These are phyloP conservation scores for Megastigmus dorsalis DNA, from an alignment of 2,888 invertebrate species.

Conservation along the genomic window DNA sequence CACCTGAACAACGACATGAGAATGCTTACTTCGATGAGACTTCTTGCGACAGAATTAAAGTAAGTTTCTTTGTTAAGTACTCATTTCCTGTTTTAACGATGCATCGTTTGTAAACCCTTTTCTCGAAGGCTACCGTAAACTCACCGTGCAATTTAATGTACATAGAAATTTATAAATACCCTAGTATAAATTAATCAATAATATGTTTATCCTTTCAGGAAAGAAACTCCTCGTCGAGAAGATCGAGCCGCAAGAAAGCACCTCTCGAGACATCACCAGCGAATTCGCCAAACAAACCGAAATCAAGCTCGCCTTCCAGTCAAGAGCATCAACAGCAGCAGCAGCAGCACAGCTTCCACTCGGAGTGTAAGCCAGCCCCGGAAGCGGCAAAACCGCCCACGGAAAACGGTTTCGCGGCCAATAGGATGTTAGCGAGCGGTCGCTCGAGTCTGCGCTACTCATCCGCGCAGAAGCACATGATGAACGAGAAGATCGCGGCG, in stretches of 20 bases:
- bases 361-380: slow-evolving; percentile 26
- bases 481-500: slow-evolving; percentile 73
- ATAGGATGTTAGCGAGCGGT: slow-evolving; percentile 51
- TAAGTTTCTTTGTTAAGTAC: neutral
- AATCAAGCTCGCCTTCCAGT: slow-evolving; percentile 56
- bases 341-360: slow-evolving; percentile 55
- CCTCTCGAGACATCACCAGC: slow-evolving; percentile 60
- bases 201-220: slow-evolving; percentile 52
- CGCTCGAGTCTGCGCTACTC: slow-evolving; percentile 72
- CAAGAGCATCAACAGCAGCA: slow-evolving; percentile 59
- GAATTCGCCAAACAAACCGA: slow-evolving; percentile 59
- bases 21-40: slow-evolving; percentile 30
- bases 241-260: slow-evolving; percentile 64
- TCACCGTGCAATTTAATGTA: neutral
- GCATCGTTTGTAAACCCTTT: neutral
- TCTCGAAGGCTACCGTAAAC: too few species aligned
- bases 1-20: slow-evolving; percentile 47
- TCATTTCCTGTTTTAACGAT: neutral
- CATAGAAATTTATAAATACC: slow-evolving; percentile 59
- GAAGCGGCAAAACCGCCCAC: slow-evolving; percentile 59
- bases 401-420: slow-evolving; percentile 61
- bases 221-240: slow-evolving; percentile 65
- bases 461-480: slow-evolving; percentile 74
- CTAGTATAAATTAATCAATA: slow-evolving; percentile 18
- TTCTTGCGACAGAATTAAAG: slow-evolving; percentile 36